phyloP scores from a whole-genome alignment of 2,113 vertebrate genomes.

The Physeter macrocephalus region DNA sequence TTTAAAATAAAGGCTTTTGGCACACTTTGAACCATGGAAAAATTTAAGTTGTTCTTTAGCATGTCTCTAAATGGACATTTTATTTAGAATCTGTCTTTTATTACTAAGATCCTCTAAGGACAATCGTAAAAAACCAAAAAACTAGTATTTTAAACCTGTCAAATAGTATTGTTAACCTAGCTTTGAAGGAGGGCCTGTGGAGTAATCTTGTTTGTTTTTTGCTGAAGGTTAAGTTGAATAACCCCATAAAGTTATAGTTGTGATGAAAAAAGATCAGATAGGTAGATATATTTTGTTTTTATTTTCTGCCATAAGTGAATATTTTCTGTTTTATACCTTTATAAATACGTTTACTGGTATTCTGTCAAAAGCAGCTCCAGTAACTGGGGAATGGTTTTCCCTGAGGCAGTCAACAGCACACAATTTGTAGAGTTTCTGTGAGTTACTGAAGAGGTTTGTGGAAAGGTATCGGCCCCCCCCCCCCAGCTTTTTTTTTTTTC shows the following conservation, averaged over 20 bases:
- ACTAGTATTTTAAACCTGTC: neutral
- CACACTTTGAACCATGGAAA: neutral
- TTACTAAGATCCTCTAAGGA: neutral
- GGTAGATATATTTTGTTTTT: neutral
- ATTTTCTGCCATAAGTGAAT: neutral
- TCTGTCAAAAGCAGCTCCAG: neutral
- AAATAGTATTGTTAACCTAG: neutral
- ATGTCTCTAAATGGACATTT: neutral
- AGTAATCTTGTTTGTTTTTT: neutral
- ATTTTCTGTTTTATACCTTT: neutral
- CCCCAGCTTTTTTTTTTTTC: accelerated
- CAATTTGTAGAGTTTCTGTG: neutral
- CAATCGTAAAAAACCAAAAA: neutral
- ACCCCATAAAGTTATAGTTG: neutral
- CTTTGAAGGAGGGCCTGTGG: neutral
- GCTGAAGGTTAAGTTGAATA: conserved; percentile 11
- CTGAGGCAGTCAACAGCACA: neutral
- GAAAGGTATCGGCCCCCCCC: neutral
- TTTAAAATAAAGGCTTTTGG: neutral
- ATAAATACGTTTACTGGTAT: neutral
- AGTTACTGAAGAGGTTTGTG: neutral
- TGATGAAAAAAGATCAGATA: neutral
- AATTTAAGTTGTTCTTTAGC: neutral
- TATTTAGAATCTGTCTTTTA: neutral
- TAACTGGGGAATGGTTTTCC: neutral